Conservation (phyloP, 2,113 vertebrate genomes). For the Bufo bufo region DNA sequence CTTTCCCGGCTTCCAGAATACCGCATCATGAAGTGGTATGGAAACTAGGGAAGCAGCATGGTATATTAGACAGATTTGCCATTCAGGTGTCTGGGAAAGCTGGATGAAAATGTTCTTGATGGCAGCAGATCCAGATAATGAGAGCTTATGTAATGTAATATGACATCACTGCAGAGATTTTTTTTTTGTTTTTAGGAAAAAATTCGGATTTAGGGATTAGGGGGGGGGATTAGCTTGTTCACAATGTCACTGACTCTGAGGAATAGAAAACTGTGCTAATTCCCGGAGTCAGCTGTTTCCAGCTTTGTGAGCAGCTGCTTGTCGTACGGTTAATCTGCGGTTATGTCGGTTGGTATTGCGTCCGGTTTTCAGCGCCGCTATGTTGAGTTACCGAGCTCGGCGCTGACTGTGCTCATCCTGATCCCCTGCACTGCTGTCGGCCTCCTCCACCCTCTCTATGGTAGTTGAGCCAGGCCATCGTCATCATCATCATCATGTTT, state of each 20-base stretch:
- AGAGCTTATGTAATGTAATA: not conserved
- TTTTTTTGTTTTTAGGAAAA: conserved; percentile 35
- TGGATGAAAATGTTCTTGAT: not conserved
- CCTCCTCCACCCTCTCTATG: too few species aligned
- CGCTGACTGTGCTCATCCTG: too few species aligned
- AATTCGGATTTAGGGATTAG: conserved; percentile 41
- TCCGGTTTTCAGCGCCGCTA: not conserved
- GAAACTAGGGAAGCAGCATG: too few species aligned
- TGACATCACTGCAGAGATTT: not conserved
- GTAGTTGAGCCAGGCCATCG: too few species aligned
- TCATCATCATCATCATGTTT: not conserved
- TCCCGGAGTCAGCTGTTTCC: conserved; percentile 17
- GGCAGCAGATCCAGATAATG: not conserved
- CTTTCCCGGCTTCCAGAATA: not conserved
- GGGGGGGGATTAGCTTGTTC: conserved; percentile 22
- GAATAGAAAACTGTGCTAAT: conserved; percentile 33
- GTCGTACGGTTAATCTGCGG: not conserved
- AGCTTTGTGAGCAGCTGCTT: not conserved
- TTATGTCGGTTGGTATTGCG: not conserved
- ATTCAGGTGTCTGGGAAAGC: not conserved
- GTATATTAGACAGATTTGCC: not conserved
- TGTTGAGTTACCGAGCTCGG: not conserved
- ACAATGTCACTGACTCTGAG: conserved; percentile 41
- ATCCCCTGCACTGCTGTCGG: too few species aligned
- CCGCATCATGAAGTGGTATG: too few species aligned